phyloP scores from a whole-genome alignment of 1,140 invertebrate genomes.

The Globodera rostochiensis region DNA sequence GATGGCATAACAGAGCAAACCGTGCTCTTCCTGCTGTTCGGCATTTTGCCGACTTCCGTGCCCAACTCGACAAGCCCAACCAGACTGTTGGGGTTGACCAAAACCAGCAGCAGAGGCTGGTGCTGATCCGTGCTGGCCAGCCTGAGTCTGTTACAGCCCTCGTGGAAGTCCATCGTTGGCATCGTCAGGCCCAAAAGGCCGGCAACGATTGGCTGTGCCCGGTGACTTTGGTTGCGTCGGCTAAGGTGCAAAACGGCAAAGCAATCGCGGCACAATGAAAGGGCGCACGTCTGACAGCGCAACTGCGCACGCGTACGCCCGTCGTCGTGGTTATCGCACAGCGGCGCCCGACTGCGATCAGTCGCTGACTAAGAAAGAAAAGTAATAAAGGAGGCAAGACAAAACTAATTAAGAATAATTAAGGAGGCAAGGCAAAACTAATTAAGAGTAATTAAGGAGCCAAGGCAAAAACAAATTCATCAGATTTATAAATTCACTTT shows the following conservation, averaged over 20 bases:
- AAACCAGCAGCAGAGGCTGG: constrained; percentile 78
- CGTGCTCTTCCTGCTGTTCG: constrained; percentile 3
- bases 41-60: constrained; percentile 71
- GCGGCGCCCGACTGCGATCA: constrained; percentile 66
- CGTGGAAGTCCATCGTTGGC: constrained; percentile 60
- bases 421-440: too few species aligned
- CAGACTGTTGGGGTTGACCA: constrained; percentile 86
- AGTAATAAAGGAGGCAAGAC: too few species aligned
- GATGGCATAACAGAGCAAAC: too few species aligned
- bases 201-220: constrained; percentile 46
- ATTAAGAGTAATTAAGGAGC: too few species aligned
- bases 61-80: constrained; percentile 92
- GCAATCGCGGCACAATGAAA: constrained; percentile 83
- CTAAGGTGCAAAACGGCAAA: constrained; percentile 91
- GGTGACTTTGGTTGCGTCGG: constrained; percentile 73
- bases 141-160: constrained; percentile 61
- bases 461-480: too few species aligned
- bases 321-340: constrained; percentile 95
- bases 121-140: constrained; percentile 69
- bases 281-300: constrained; percentile 82
- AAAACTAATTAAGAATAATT: too few species aligned
- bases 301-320: constrained; percentile 89
- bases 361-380: constrained; percentile 51
- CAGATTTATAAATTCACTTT: constrained; percentile 61
- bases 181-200: constrained; percentile 8